Evolutionary conservation across 2,797 vertebrate species (phyloP).

Genomic region (Streptopelia turtur): DNA sequence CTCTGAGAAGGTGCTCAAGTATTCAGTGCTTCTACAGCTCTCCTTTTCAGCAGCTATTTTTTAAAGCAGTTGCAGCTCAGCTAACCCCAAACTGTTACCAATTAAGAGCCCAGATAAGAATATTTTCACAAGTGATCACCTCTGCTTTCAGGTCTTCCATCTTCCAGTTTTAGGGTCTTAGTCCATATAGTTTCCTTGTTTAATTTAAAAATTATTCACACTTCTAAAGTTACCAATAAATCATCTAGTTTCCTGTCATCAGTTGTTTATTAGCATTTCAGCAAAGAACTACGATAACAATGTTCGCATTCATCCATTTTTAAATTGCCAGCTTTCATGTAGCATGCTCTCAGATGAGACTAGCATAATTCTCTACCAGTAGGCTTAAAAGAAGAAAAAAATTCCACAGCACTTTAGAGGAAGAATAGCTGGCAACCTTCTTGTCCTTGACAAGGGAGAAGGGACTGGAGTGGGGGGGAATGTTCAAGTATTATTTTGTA

Average conservation of each 20-base stretch:
- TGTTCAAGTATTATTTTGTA: not conserved
- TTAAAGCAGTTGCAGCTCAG: not conserved
- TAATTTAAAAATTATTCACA: not conserved
- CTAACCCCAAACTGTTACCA: not conserved
- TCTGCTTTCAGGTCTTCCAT: not conserved
- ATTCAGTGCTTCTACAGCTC: not conserved
- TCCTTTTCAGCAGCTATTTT: not conserved
- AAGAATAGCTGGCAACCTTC: conserved; percentile 18
- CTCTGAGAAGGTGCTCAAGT: not conserved
- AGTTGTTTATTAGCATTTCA: conserved; percentile 44
- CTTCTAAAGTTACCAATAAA: not conserved
- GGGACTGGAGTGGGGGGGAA: not conserved
- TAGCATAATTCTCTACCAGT: not conserved
- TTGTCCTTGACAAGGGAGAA: conserved; percentile 25
- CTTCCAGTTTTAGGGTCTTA: not conserved
- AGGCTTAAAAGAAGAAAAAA: not conserved
- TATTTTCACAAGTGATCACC: not conserved
- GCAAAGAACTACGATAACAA: conserved; percentile 3
- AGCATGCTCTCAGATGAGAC: not conserved
- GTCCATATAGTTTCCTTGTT: not conserved
- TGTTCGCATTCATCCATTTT: not conserved
- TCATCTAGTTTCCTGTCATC: conserved; percentile 39
- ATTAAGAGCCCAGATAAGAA: not conserved
- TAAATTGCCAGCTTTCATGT: conserved; percentile 5
- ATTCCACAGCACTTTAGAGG: not conserved